Base-by-base conservation (phyloP, 1,140 invertebrate species). In the Galleria mellonella region DNA sequence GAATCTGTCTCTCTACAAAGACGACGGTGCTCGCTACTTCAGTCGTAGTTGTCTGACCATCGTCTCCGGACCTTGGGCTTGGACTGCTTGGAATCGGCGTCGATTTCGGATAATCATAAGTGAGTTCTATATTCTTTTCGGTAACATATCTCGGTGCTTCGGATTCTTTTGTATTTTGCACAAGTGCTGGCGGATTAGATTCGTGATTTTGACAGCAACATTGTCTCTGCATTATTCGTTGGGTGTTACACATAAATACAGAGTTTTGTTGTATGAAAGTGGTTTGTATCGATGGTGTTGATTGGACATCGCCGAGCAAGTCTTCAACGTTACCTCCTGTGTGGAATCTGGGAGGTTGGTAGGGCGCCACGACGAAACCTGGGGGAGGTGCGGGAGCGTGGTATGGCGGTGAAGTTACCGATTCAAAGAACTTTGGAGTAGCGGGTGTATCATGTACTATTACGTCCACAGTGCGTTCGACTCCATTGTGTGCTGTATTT, bases 1-100 rank as follows among this genome's bases (percentile, higher is more conserved):
- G 74, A 62, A 86, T 82, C 37, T 77, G 70, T 67, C 83, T 75
- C 62, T 86, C 83, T 9, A 87, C 78, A 52, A 87, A 82, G 44
- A 87, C 77, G 37, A 87, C 75, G 3, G 84, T 87, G 57, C 83
- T 87, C 5, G 84, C 85, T 6, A 87, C 82, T 62, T 87, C 86
- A 12, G 86, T 87, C 0, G 86, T 87, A 0, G 84, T 87, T 0
- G 77, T 76, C 17, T 23, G 17, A 38, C 71, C 35, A 13, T 81
- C 71, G 8, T 77, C 72, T 36, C 62, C 62, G 0, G 72, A 72
- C 46, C 72, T 76, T 6, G 65, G 63, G 43, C 60, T 78, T 4
- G 72, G 59, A 31, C 58, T 72, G 41, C 56, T 71, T 28, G 65
- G 58, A 51, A 85, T 57, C 14, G 82, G 76, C 10, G 65, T 77